Evolutionary conservation across 1,140 invertebrate genomes (phyloP), one percentile per base, ranked within the genome.

Genomic region (Sycophaga agraensis): DNA sequence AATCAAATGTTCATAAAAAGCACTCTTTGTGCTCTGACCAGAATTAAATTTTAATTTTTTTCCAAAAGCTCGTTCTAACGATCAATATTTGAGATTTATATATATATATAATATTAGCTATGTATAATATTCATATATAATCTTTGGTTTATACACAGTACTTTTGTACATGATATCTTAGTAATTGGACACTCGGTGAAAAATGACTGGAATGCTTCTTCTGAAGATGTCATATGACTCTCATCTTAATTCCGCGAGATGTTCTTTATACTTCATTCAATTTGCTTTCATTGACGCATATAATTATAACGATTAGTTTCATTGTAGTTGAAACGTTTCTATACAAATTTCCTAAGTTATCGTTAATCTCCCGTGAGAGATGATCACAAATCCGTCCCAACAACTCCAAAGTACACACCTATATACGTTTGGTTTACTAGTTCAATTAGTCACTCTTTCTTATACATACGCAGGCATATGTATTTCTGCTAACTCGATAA

Each of bases 281-380:
- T n/a, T 48, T 51, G 16, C 9, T 51, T 14, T 37, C 14, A 6
- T 56, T 21, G 34, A 14, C 14, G 39, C 42, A 22, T 4, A 17
- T 28, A 45, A 2, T 11, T 46, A 31, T 34, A 40, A 45, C 26
- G 42, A 17, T 5, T 12, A 5, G 16, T 43, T 49, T 49, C 45
- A 17, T 28, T 31, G n/a, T 14, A 49, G 49, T 56, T 17, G 39
- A 53, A 57, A 51, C 12, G 22, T 31, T 65, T 55, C 50, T 55
- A 61, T 62, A 65, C 43, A 65, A 65, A 62, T 62, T 39, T 9
- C 40, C 57, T 64, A 59, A 57, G 37, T 59, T 55, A 64, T 56
- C 37, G 17, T 48, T 61, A 60, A 53, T 60, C 39, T 45, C 26
- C 28, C 28, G 31, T 31, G 4, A 39, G 51, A 61, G 50, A 37